Evolutionary conservation across 1,140 invertebrate species (phyloP).

Genomic region (Coelopa frigida): DNA sequence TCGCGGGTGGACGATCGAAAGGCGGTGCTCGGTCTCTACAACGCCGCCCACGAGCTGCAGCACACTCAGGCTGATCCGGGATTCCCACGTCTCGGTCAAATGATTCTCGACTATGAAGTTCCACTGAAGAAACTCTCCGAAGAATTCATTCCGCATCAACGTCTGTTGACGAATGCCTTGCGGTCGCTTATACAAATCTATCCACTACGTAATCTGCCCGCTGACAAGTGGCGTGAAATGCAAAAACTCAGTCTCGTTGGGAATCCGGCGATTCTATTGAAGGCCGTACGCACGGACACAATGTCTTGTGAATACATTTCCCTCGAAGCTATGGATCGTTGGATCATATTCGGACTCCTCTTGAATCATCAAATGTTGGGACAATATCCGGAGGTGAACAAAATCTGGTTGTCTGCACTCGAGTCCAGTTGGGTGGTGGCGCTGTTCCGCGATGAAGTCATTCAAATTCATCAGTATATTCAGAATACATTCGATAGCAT

Average conservation of each 20-base stretch:
- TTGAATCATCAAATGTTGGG: slow-evolving; percentile 77
- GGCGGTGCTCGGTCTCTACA: slow-evolving; percentile 92
- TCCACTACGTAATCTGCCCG: slow-evolving; percentile 80
- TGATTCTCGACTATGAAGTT: slow-evolving; percentile 96
- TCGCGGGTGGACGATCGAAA: slow-evolving; percentile 97
- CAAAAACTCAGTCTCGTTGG: slow-evolving; percentile 91
- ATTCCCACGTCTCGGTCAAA: slow-evolving; percentile 90
- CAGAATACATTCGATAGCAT: slow-evolving; percentile 89
- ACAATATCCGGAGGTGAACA: slow-evolving; percentile 70
- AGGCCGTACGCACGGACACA: slow-evolving; percentile 89
- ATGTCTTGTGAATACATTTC: slow-evolving; percentile 97
- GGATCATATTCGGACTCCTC: slow-evolving; percentile 92
- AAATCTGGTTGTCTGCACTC: slow-evolving; percentile 85
- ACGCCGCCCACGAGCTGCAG: slow-evolving; percentile 94
- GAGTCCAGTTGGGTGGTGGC: slow-evolving; percentile 91
- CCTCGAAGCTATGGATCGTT: slow-evolving; percentile 89
- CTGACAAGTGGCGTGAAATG: slow-evolving; percentile 88
- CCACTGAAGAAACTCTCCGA: slow-evolving; percentile 94
- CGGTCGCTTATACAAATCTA: slow-evolving; percentile 84
- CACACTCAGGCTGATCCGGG: slow-evolving; percentile 84
- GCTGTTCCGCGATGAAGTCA: slow-evolving; percentile 94
- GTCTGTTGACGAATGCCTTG: slow-evolving; percentile 76
- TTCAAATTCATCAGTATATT: slow-evolving; percentile 92
- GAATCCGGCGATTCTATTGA: slow-evolving; percentile 84
- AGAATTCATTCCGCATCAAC: slow-evolving; percentile 93